phyloP scores from a whole-genome alignment of 64 coral and sea anemone species.

The Stichodactyla mertensii region DNA sequence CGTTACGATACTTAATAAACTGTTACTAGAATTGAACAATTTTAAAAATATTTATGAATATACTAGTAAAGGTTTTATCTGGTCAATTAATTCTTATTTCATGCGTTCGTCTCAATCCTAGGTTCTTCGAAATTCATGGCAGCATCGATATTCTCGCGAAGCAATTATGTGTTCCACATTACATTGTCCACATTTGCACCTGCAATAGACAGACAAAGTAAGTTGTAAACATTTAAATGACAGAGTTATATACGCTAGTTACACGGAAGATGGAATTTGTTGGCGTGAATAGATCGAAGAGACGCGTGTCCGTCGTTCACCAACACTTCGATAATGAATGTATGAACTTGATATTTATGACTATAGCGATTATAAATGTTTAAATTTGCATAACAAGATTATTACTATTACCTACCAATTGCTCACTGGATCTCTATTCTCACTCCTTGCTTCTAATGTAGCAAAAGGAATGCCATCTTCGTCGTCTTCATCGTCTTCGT shows the following conservation, averaged over 20 bases:
- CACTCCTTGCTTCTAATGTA: constrained; percentile 26
- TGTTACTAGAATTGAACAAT: no score
- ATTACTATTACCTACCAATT: constrained; percentile 31
- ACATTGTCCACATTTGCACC: constrained; percentile 36
- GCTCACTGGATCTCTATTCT: constrained; percentile 25
- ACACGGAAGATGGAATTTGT: no score
- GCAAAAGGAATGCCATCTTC: constrained; percentile 39
- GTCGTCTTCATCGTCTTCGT: constrained; percentile 29
- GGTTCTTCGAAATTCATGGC: constrained; percentile 10
- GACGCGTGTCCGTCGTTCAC: no score
- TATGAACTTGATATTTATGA: no score
- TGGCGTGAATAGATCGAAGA: no score
- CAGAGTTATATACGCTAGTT: no score
- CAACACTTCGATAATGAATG: no score
- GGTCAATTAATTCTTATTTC: no score
- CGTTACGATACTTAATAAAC: no score
- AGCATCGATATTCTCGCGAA: constrained; percentile 33
- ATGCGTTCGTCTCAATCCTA: no score
- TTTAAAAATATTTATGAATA: no score
- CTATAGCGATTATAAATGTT: not conserved
- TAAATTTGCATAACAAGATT: not conserved
- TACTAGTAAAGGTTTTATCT: no score
- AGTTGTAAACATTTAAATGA: not conserved
- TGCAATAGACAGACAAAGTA: not conserved
- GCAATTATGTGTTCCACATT: constrained; percentile 5